Evolutionary conservation across 2,113 vertebrate genomes (phyloP).

Genomic region (Melospiza georgiana): DNA sequence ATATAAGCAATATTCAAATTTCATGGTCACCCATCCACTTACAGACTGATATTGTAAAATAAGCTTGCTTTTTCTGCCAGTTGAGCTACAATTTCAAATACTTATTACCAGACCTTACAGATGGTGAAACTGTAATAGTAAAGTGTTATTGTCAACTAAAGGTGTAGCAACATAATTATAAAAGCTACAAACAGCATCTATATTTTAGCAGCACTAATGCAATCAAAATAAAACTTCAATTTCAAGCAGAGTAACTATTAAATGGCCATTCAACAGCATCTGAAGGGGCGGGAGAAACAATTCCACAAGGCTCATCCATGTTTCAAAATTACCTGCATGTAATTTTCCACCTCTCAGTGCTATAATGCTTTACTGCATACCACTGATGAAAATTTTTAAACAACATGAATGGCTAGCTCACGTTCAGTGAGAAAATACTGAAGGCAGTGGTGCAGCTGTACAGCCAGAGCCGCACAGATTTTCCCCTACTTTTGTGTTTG

Average conservation of each 20-base stretch:
- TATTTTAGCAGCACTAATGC: constrained; percentile 2
- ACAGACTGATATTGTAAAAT: background rate
- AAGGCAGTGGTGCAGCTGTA: background rate
- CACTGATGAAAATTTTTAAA: background rate
- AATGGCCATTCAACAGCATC: background rate
- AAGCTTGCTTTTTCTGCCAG: background rate
- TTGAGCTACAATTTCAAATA: background rate
- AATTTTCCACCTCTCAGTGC: background rate
- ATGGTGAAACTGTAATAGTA: background rate
- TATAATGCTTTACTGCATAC: background rate
- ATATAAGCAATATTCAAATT: background rate
- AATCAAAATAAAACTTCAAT: constrained; percentile 16
- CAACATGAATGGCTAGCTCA: background rate
- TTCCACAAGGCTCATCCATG: background rate
- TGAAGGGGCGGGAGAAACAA: background rate
- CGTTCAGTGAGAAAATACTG: background rate
- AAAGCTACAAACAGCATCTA: background rate
- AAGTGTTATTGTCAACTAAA: background rate
- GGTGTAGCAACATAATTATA: constrained; percentile 18
- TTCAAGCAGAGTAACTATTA: constrained; percentile 11
- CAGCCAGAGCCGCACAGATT: background rate
- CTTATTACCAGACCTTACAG: background rate
- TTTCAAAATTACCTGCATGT: background rate
- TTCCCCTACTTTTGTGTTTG: background rate
- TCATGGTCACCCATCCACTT: background rate